These are phyloP conservation scores for Mylabris sibirica DNA, from an alignment of 2,888 invertebrate genomes.

Conservation along the genomic window DNA sequence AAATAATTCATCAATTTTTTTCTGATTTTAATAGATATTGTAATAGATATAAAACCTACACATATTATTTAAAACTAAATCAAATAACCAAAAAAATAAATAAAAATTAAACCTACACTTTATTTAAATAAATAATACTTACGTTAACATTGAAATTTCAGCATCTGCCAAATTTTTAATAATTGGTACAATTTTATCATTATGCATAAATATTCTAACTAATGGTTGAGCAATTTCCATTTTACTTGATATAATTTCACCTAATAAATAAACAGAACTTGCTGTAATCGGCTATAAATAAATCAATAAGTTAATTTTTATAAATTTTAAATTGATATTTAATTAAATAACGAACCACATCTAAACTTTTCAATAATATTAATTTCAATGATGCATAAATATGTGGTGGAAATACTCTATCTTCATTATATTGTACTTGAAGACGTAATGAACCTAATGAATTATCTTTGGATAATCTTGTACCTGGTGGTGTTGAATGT, in stretches of 20 bases:
- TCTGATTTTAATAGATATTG: not conserved
- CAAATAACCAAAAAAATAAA: not conserved
- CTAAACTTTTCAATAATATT: conserved; percentile 76
- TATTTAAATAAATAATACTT: conserved; percentile 59
- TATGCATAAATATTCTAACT: conserved; percentile 85
- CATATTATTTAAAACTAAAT: not conserved
- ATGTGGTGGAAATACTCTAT: conserved; percentile 85
- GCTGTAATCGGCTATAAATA: conserved; percentile 75
- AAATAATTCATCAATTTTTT: not conserved
- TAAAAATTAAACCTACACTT: not conserved
- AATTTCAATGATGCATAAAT: conserved; percentile 81
- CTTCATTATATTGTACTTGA: conserved; percentile 86
- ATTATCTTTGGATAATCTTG: conserved; percentile 71
- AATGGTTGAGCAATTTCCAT: conserved; percentile 90
- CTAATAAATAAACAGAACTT: conserved; percentile 83
- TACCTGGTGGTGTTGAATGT: conserved; percentile 78
- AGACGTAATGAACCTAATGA: conserved; percentile 84
- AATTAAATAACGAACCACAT: conserved; percentile 64
- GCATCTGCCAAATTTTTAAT: conserved; percentile 83
- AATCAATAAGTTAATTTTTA: conserved; percentile 14
- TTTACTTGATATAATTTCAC: conserved; percentile 86
- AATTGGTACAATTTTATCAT: conserved; percentile 84
- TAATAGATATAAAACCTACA: not conserved
- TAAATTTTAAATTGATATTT: conserved; percentile 15
- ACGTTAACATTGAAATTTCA: conserved; percentile 91